phyloP scores from a whole-genome alignment of 2,113 vertebrate species.

The Engraulis encrasicolus region DNA sequence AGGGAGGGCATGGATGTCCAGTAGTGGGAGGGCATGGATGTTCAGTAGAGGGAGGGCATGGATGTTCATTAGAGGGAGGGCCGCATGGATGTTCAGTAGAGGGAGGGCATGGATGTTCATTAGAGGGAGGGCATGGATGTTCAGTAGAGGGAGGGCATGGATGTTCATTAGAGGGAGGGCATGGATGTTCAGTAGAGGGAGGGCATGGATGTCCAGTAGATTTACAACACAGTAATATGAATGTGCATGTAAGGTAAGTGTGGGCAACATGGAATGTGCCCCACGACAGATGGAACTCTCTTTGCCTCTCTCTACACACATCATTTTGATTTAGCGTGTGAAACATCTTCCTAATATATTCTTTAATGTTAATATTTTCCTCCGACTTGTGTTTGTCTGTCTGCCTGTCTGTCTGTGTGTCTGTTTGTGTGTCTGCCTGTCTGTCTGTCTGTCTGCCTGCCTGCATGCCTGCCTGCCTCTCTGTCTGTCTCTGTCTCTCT shows the following conservation, averaged over 20 bases:
- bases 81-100: too few species aligned
- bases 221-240: background rate
- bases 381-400: background rate
- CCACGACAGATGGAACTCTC: conserved; percentile 8
- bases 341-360: too few species aligned
- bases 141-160: too few species aligned
- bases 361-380: background rate
- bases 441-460: background rate
- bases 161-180: too few species aligned
- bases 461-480: background rate
- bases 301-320: background rate
- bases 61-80: too few species aligned
- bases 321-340: too few species aligned
- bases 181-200: too few species aligned
- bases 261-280: background rate
- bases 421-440: background rate
- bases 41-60: too few species aligned
- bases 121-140: too few species aligned
- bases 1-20: too few species aligned
- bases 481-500: background rate
- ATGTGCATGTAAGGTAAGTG: background rate
- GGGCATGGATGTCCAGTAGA: background rate
- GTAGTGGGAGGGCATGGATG: too few species aligned
- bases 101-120: too few species aligned
- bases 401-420: background rate